Percentiles rank a stretch among this genome's conserved stretches.
Conservation (phyloP, 2,797 vertebrate species). For the Neopelma chrysocephalum region DNA sequence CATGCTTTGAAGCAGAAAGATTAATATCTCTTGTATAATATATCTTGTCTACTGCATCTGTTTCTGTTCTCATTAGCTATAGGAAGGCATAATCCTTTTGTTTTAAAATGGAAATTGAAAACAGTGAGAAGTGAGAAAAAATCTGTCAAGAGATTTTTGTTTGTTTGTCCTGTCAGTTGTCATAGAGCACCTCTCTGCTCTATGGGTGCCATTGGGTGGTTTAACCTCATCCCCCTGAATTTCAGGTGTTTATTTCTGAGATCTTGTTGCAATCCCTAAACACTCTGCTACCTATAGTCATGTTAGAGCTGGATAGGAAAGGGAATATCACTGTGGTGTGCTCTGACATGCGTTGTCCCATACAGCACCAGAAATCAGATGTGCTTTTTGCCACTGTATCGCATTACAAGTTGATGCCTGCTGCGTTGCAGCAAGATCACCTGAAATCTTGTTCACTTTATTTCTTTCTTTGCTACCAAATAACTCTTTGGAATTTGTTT, state of each 20-base stretch:
- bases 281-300: background rate
- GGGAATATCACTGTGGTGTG: background rate
- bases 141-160: background rate
- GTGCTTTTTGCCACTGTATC: background rate
- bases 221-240: background rate
- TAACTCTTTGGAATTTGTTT: background rate
- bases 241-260: background rate
- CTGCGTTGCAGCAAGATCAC: background rate
- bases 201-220: rapidly evolving
- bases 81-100: slow-evolving; percentile 12
- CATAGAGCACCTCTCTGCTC: background rate
- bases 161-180: background rate
- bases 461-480: background rate
- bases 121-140: background rate
- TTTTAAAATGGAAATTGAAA: slow-evolving; percentile 39
- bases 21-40: slow-evolving; percentile 33
- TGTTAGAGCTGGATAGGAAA: background rate
- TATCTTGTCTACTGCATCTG: slow-evolving; percentile 37
- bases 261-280: background rate
- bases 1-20: slow-evolving; percentile 30
- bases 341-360: background rate
- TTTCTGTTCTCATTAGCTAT: slow-evolving; percentile 26
- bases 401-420: background rate
- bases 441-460: background rate
- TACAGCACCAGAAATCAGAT: background rate